These are phyloP conservation scores for Drosophila guanche DNA, from an alignment of 1,140 invertebrate genomes.

Conservation along the genomic window DNA sequence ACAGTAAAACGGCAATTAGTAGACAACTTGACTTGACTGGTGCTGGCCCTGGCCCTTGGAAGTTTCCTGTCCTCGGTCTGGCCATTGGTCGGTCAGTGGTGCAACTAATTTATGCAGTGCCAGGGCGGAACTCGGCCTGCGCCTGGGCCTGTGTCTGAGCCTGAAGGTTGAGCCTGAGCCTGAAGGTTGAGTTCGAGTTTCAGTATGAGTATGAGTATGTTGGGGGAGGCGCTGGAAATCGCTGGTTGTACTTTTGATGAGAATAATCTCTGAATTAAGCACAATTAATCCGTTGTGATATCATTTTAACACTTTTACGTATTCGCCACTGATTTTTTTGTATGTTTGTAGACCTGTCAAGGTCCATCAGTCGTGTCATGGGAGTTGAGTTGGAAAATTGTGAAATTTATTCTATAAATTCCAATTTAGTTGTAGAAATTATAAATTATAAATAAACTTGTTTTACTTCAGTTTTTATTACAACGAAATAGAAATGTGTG, in stretches of 20 bases:
- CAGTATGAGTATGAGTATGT: neutral
- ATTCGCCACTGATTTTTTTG: neutral
- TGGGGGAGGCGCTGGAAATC: neutral
- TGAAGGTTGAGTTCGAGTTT: neutral
- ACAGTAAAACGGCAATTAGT: slow-evolving; percentile 74
- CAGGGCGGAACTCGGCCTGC: slow-evolving; percentile 3
- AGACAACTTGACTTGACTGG: slow-evolving; percentile 59
- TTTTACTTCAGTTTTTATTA: no score
- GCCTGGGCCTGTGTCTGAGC: no score
- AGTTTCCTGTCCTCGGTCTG: slow-evolving; percentile 18
- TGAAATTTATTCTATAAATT: no score
- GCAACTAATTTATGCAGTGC: slow-evolving; percentile 58
- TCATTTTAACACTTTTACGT: slow-evolving; percentile 22
- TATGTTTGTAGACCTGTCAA: no score
- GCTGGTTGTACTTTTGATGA: slow-evolving; percentile 15
- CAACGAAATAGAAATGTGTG: no score
- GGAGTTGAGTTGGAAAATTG: no score
- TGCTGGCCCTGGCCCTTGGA: slow-evolving; percentile 50
- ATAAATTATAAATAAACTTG: no score
- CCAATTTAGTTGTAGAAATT: no score
- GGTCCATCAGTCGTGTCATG: no score
- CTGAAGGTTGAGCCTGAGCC: neutral
- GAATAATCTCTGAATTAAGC: slow-evolving; percentile 44
- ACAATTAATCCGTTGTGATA: slow-evolving; percentile 47
- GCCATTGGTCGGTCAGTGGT: slow-evolving; percentile 26